Base-by-base conservation (phyloP, 2,797 vertebrate species). In the Avahi laniger region DNA sequence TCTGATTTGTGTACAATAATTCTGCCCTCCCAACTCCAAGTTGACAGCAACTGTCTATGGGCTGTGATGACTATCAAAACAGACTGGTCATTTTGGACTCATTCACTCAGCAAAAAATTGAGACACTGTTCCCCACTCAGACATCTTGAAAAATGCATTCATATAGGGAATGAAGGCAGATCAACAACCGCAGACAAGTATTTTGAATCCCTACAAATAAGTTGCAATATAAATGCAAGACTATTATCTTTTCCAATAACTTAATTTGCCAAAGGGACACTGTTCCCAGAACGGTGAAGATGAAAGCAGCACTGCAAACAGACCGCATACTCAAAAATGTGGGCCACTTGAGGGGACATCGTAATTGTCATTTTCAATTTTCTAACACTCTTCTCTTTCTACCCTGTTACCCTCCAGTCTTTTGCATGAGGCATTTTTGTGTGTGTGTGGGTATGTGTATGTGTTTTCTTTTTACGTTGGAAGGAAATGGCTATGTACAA, bases 231-330 rank as follows among this genome's bases (percentile, higher is more conserved):
- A 95, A 94, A 93, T 59, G 57, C 57, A 94, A 96, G 54, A 38
- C 89, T 76, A 33, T 93, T 90, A 79, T 67, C 50, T 81, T 90
- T 97, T 87, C 75, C 63, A 96, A 15, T 88, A 93, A 96, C 18
- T 86, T 95, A 95, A 93, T 93, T 94, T 93, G 52, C 91, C 86
- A 38, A 91, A 93, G 75, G 89, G 65, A 57, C 59, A 28, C 13
- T 18, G 11, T 12, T 86, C 41, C 70, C 33, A 48, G 14, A 89
- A 84, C 54, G 88, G 59, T 2, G 8, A 57, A 89, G 54, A 80
- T 17, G 67, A 92, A 30, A 54, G 2, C 14, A 20, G 12, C 26
- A 4, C 2, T 22, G 48, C 20, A n/a, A 46, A 79, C 7, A 92
- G 43, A 72, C 33, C 72, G 26, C n/a, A 13, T 50, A 67, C n/a